Conservation (phyloP, 2,113 vertebrate species). For the Drymodes brunneopygia region DNA sequence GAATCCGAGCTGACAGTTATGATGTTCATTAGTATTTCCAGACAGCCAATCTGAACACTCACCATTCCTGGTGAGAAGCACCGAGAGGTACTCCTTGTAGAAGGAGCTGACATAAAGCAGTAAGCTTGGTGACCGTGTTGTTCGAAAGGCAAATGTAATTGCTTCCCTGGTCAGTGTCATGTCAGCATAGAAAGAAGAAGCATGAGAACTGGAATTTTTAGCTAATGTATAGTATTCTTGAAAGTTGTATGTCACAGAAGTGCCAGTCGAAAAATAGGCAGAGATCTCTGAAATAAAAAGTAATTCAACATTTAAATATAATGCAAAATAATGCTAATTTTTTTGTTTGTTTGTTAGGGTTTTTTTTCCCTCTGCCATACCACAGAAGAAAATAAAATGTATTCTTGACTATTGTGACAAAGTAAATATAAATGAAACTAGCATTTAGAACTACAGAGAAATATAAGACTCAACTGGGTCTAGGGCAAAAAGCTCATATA, state of each 20-base stretch:
- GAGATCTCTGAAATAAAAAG: conserved; percentile 83
- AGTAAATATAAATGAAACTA: neutral
- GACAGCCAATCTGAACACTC: conserved; percentile 24
- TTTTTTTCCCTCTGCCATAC: neutral
- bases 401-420: neutral
- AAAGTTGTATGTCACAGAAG: conserved; percentile 85
- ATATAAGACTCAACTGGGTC: neutral
- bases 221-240: conserved; percentile 82
- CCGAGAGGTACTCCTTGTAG: conserved; percentile 83
- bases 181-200: conserved; percentile 84
- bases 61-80: conserved; percentile 88
- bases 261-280: conserved; percentile 81
- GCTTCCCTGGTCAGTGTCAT: conserved; percentile 78
- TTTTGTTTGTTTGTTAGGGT: neutral
- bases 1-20: neutral
- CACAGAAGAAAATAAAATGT: neutral
- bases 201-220: conserved; percentile 81
- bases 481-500: neutral
- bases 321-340: neutral
- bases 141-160: conserved; percentile 85
- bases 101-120: conserved; percentile 83
- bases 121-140: conserved; percentile 78
- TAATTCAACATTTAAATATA: neutral
- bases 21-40: neutral
- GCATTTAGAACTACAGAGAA: neutral